Percentiles rank a stretch among this genome's conserved stretches.
Evolutionary conservation across 2,113 vertebrate species (phyloP).

Genomic region (pig (Sus scrofa)): T2T-Sscrofa CM000813.6:125831001-125831500

Average conservation of each 20-base stretch:
- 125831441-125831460: constrained; percentile 96
- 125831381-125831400: constrained; percentile 88
- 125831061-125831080: not conserved
- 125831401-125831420: constrained; percentile 94
- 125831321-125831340: not conserved
- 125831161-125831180: not conserved
- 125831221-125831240: not conserved
- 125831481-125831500: constrained; percentile 95
- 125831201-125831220: not conserved
- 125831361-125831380: constrained; percentile 55
- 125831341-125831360: constrained; percentile 19
- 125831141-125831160: not conserved
- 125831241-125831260: constrained; percentile 26
- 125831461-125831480: constrained; percentile 94
- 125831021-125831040: not conserved
- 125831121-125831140: not conserved
- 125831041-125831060: not conserved
- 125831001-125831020: not conserved
- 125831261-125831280: constrained; percentile 8
- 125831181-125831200: not conserved
- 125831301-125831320: not conserved
- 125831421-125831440: constrained; percentile 91
- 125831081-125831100: not conserved
- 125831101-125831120: not conserved
- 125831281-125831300: constrained; percentile 13